phyloP scores from a whole-genome alignment of 1,140 invertebrate genomes.

The Meloidogyne floridensis region DNA sequence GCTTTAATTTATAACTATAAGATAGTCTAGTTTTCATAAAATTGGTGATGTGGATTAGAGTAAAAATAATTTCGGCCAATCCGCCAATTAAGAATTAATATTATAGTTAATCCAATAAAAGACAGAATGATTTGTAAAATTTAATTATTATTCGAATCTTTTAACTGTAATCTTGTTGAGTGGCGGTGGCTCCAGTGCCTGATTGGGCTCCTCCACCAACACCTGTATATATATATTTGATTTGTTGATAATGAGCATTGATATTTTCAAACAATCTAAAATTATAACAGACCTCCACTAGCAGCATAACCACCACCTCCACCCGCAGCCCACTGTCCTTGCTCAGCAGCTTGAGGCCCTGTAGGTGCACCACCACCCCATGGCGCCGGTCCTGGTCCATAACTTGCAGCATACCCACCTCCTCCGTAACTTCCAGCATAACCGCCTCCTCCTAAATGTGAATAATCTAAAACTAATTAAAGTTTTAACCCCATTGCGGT shows the following conservation, averaged over 20 bases:
- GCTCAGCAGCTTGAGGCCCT: slow-evolving; percentile 25
- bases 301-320: slow-evolving; percentile 20
- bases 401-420: slow-evolving; percentile 13
- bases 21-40: no score
- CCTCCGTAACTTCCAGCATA: slow-evolving; percentile 44
- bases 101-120: background rate
- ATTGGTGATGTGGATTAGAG: no score
- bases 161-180: slow-evolving; percentile 17
- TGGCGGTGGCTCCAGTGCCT: background rate
- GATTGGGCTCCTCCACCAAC: background rate
- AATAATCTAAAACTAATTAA: background rate
- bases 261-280: background rate
- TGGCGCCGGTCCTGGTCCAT: slow-evolving; percentile 8
- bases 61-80: background rate
- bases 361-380: slow-evolving; percentile 32
- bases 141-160: background rate
- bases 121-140: background rate
- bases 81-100: background rate
- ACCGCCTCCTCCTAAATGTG: slow-evolving; percentile 7
- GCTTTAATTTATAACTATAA: no score
- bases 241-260: background rate
- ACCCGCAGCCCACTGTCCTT: slow-evolving; percentile 32
- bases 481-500: background rate
- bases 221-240: background rate
- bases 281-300: background rate